Conservation (phyloP, 2,888 invertebrate genomes). For the Ectemnius lituratus region DNA sequence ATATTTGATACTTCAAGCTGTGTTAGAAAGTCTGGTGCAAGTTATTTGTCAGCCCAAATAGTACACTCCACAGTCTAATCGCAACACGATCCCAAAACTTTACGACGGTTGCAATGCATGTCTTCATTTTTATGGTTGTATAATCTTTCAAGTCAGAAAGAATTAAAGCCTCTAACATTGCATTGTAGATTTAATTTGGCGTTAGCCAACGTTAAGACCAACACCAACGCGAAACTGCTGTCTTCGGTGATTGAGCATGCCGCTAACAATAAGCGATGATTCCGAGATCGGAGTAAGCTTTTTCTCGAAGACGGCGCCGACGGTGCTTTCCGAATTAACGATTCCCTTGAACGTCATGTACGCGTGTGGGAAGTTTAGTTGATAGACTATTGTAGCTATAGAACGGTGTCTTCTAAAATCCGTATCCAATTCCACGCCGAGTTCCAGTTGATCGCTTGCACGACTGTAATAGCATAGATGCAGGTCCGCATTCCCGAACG, state of each 20-base stretch:
- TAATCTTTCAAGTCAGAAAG: neutral
- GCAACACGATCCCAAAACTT: too few species aligned
- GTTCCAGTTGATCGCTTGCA: constrained; percentile 81
- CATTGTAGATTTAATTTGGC: neutral
- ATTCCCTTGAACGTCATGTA: constrained; percentile 82
- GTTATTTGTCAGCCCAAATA: too few species aligned
- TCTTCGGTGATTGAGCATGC: constrained; percentile 82
- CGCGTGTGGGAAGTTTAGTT: constrained; percentile 82
- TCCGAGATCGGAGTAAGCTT: constrained; percentile 82
- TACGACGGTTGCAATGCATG: too few species aligned
- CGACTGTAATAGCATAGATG: constrained; percentile 83
- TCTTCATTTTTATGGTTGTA: neutral
- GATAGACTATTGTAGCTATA: constrained; percentile 82
- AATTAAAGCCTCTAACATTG: neutral
- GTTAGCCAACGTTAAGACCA: constrained; percentile 79
- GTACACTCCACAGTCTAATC: too few species aligned
- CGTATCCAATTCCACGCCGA: constrained; percentile 84
- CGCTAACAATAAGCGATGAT: constrained; percentile 82
- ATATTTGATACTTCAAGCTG: too few species aligned
- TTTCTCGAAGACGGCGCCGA: constrained; percentile 83
- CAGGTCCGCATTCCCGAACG: constrained; percentile 78
- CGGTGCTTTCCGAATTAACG: constrained; percentile 80
- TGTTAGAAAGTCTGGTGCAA: too few species aligned
- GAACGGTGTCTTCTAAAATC: constrained; percentile 81
- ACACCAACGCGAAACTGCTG: constrained; percentile 82